Base-by-base conservation (phyloP, 2,797 vertebrate species). In the Emys orbicularis region DNA sequence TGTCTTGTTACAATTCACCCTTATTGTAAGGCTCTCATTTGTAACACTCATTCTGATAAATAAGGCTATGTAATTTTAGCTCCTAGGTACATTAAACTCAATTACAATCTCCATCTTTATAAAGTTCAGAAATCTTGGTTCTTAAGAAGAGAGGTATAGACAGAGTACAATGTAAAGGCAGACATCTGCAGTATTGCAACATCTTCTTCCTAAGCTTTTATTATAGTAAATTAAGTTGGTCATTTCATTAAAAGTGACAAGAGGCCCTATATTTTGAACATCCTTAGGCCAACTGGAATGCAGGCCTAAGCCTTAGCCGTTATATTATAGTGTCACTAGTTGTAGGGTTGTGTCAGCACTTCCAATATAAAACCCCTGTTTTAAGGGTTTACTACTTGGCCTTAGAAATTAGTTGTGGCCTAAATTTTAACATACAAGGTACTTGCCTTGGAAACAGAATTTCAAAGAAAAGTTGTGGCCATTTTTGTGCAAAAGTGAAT, bases 401-500 rank as follows among this genome's bases (percentile, higher is more conserved):
- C 56, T n/a, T 86, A 59, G 91, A 90, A 93, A 82, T 61, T 13
- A 88, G 10, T 57, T 44, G 25, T n/a, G 49, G 61, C 54, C 72
- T 29, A 83, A 88, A 87, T 84, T 90, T n/a, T 37, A 83, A 76
- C 25, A 59, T 79, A 83, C 88, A 74, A 3, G 89, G 37, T 11
- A 81, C 15, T 44, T 88, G 31, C 53, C 10, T 90, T 94, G n/a
- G 87, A 94, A 94, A 52, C 27, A 77, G 44, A 61, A 25, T 87
- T n/a, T 80, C 47, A 61, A n/a, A n/a, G 41, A 87, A 44, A 49
- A 85, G n/a, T 53, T 84, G 12, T 83, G 41, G n/a, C 82, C 29
- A 2, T 41, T 94, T 97, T 80, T 88, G 76, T 94, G 61, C 27
- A 81, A 86, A 81, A 68, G 29, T 54, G 81, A 86, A 86, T 57